Percentiles rank a stretch among this genome's conserved stretches.
Evolutionary conservation across 1,140 invertebrate species (phyloP).

Genomic region (Helicoverpa armigera): DNA sequence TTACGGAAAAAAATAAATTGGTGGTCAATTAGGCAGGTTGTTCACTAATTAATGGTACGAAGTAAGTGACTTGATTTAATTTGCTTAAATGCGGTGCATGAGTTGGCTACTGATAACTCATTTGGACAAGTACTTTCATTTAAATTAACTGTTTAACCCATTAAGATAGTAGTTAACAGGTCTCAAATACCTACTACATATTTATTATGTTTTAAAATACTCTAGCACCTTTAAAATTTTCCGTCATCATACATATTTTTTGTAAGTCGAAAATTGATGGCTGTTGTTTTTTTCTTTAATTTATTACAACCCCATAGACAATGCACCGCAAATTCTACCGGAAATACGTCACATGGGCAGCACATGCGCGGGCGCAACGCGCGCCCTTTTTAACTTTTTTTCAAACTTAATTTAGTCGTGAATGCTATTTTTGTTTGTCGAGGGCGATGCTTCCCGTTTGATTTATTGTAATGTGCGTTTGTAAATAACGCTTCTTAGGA

Average conservation of each 20-base stretch:
- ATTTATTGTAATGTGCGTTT: slow-evolving; percentile 73
- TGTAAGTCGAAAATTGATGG: neutral
- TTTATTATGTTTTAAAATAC: no score
- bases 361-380: slow-evolving; percentile 77
- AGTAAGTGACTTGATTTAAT: slow-evolving; percentile 17
- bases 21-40: slow-evolving; percentile 1
- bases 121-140: neutral
- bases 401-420: slow-evolving; percentile 67
- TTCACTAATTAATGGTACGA: slow-evolving; percentile 4
- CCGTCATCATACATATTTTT: no score
- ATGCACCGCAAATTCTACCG: slow-evolving; percentile 77
- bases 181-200: no score
- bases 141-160: neutral
- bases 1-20: slow-evolving; percentile 11
- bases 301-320: slow-evolving; percentile 63
- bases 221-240: no score
- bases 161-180: no score
- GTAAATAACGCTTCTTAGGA: slow-evolving; percentile 50
- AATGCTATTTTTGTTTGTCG: slow-evolving; percentile 72
- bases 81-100: neutral
- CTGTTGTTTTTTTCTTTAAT: slow-evolving; percentile 48
- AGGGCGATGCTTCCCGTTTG: slow-evolving; percentile 71
- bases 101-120: slow-evolving; percentile 10
- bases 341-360: slow-evolving; percentile 78
- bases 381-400: slow-evolving; percentile 80